Evolutionary conservation across 23 tunicate species (phyloP), one percentile per base, ranked within the genome.

Genomic region (Aplidium turbinatum): DNA sequence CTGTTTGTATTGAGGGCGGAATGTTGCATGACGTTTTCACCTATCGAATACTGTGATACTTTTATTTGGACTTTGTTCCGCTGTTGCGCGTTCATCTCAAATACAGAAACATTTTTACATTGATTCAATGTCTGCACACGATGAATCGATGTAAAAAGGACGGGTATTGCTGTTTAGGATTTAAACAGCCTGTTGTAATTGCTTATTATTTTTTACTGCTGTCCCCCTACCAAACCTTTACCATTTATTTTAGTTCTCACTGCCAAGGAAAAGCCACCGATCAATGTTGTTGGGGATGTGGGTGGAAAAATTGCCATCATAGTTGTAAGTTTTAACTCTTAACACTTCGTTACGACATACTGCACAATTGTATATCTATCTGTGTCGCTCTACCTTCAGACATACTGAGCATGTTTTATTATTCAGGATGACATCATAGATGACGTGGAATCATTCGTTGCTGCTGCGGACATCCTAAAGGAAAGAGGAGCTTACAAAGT

Each of bases 261-360:
- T 28, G 90, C 89, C 0, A 94, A 94, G 42, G 94, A 86, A 63
- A 94, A 94, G 58, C 99, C 99, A 24, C 94, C 90, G 0, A 86
- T 94, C 7, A 81, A 94, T 58, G 94, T 94, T 23, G 99, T 94
- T 46, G 99, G 99, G 33, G 94, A 94, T 42, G 99, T 94, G 18
- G 78, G 86, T 47, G 99, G 99, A 31, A 87, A 87, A 71, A 82
- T 82, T 27, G 93, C 94, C n/a, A 86, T 94, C 34, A 94, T 94
- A 57, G 99, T 94, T 39, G 96, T 82, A 57, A 77, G 96, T 74
- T 22, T 2, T 31, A 3, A 18, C 2, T 28, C 4, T 33, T 54
- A 9, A 31, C 22, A 51, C 38, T 54, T 54, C 21, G 61, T 16
- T 11, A 54, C 61, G 6, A 16, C 19, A 54, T 16, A 11, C 50